Conservation (phyloP, 2,888 invertebrate species). For the Drosophila gaucha region DNA sequence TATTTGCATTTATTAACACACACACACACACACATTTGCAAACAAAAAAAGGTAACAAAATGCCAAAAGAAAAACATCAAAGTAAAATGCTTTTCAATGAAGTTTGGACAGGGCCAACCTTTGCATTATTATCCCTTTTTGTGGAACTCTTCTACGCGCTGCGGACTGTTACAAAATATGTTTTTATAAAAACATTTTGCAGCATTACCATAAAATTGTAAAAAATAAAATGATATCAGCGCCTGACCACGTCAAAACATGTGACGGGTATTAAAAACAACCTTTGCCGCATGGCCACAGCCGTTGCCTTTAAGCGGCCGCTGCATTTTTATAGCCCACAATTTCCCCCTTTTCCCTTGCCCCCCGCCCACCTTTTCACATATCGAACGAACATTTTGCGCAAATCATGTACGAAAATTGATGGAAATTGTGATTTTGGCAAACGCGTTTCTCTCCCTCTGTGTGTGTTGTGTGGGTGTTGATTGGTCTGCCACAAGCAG, state of each 20-base stretch:
- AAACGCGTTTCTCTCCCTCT: slow-evolving; percentile 23
- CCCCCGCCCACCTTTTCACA: slow-evolving; percentile 5
- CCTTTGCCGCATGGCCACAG: slow-evolving; percentile 35
- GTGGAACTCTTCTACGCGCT: slow-evolving; percentile 28
- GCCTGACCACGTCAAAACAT: slow-evolving; percentile 73
- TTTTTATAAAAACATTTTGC: slow-evolving; percentile 74
- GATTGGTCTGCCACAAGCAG: slow-evolving; percentile 70
- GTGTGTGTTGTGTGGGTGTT: slow-evolving; percentile 52
- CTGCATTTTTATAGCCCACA: slow-evolving; percentile 52
- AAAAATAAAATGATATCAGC: slow-evolving; percentile 51
- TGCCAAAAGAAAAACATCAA: slow-evolving; percentile 64
- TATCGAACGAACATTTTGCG: slow-evolving; percentile 61
- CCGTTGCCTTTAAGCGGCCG: slow-evolving; percentile 69
- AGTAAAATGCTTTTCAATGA: slow-evolving; percentile 67
- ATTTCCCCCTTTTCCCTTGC: slow-evolving; percentile 2
- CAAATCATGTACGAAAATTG: slow-evolving; percentile 81
- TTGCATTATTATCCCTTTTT: slow-evolving; percentile 71
- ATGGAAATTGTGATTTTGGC: slow-evolving; percentile 76
- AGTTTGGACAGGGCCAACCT: slow-evolving; percentile 48
- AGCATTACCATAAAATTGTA: slow-evolving; percentile 75
- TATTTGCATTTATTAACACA: slow-evolving; percentile 77
- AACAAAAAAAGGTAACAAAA: slow-evolving; percentile 44
- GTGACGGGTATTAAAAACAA: slow-evolving; percentile 77
- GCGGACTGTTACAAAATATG: slow-evolving; percentile 76
- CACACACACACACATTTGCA: slow-evolving; percentile 1